Percentiles rank a stretch among this genome's conserved stretches.
Evolutionary conservation across 2,113 vertebrate genomes (phyloP).

Genomic region (Bubalus kerabau): DNA sequence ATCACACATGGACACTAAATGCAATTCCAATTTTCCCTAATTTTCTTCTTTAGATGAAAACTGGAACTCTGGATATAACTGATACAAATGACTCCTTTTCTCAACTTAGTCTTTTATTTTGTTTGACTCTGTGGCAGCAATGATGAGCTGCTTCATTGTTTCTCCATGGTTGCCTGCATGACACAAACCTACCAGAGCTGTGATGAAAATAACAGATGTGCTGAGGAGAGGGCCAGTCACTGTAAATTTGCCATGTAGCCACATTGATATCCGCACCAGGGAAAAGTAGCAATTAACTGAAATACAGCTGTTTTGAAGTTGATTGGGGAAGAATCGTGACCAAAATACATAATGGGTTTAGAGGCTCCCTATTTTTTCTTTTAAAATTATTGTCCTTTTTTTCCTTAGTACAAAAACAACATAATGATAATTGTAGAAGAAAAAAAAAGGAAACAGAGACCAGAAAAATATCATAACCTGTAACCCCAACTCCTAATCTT

Average conservation of each 20-base stretch:
- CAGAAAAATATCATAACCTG: not conserved
- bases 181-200: not conserved
- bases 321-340: not conserved
- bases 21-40: not conserved
- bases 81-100: not conserved
- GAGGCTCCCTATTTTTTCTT: not conserved
- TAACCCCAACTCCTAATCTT: not conserved
- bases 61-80: not conserved
- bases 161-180: not conserved
- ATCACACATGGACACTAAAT: not conserved
- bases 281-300: not conserved
- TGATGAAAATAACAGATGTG: not conserved
- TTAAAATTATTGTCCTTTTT: not conserved
- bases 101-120: not conserved
- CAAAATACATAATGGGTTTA: not conserved
- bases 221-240: not conserved
- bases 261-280: not conserved
- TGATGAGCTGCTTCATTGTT: not conserved
- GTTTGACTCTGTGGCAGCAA: not conserved
- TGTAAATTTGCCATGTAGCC: not conserved
- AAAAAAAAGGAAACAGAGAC: not conserved
- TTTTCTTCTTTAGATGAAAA: not conserved
- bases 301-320: conserved; percentile 31
- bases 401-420: not conserved
- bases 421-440: not conserved